Conservation (phyloP, 2,797 vertebrate genomes). For the Tapirus indicus region DNA sequence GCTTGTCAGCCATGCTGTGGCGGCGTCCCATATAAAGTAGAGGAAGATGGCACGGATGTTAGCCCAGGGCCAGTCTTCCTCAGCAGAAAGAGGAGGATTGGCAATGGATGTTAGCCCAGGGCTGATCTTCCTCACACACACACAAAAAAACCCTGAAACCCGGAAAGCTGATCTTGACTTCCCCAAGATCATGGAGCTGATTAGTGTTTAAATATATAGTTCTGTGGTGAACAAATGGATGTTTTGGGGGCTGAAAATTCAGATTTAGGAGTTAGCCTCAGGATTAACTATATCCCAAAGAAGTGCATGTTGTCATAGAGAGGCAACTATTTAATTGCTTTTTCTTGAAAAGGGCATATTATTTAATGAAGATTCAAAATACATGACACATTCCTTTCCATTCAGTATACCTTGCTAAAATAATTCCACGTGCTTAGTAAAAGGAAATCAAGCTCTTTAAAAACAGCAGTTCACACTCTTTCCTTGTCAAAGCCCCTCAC, state of each 20-base stretch:
- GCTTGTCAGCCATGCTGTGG: too few species aligned
- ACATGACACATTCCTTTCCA: background rate
- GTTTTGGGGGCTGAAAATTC: background rate
- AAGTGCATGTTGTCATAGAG: background rate
- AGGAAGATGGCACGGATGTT: too few species aligned
- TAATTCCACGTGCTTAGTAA: background rate
- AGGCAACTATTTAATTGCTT: background rate
- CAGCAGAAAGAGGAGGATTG: too few species aligned
- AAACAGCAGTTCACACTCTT: background rate
- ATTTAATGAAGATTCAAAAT: conserved; percentile 26
- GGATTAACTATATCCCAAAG: background rate
- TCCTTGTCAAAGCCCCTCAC: background rate
- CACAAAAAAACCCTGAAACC: background rate
- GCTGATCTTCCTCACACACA: too few species aligned
- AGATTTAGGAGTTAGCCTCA: background rate
- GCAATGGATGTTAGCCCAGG: too few species aligned
- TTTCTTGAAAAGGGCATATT: background rate
- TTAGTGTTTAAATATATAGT: background rate
- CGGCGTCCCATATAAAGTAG: too few species aligned
- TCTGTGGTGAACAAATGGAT: background rate
- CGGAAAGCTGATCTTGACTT: background rate
- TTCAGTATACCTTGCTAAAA: background rate
- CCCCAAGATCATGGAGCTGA: background rate
- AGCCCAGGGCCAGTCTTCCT: too few species aligned
- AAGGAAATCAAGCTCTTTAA: background rate